Base-by-base conservation (phyloP, 2,888 invertebrate species). In the Druceiella hillmani region DNA sequence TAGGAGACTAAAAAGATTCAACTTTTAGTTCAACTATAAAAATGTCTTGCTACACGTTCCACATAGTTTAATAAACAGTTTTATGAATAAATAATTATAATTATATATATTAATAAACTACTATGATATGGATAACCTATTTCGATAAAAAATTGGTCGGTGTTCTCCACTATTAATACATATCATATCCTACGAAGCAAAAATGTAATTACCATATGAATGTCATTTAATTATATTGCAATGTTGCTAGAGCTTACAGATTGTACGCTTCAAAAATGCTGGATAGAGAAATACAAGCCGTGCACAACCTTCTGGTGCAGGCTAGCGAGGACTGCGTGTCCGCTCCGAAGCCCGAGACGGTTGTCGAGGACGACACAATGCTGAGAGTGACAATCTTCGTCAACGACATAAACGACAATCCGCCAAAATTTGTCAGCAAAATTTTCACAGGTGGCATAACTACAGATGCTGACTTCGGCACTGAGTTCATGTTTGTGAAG, bases 361-460 rank as follows among this genome's bases (percentile, higher is more conserved):
- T 68, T 27, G 67, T 74, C 40, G 76, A 81, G 50, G 84, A 83
- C 38, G 81, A 84, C 48, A 87, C 87, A 9, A 64, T 84, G 2
- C 64, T 91, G 0, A 76, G 76, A 53, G 78, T 90, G 0, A 59
- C 77, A 6, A 67, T 92, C 1, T 73, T 72, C 37, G 84, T 97
- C 0, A 63, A 76, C 27, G 97, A 97, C 54, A 77, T 91, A 2
- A 95, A 97, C 55, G 97, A 97, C 55, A 94, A 95, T 61, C 74
- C 88, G 0, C 95, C 97, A 0, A 75, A 72, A 52, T 95, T 95
- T 56, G 65, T 77, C 3, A 83, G 80, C 42, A 76, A 79, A 47
- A 78, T 91, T 43, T 92, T 95, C 56, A 94, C 94, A 0, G 93
- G 94, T 0, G 95, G 95, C 2, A 87, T 97, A 2, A 92, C 94